Base-by-base conservation (phyloP, 2,797 vertebrate genomes). In the Psittacula derbiana region DNA sequence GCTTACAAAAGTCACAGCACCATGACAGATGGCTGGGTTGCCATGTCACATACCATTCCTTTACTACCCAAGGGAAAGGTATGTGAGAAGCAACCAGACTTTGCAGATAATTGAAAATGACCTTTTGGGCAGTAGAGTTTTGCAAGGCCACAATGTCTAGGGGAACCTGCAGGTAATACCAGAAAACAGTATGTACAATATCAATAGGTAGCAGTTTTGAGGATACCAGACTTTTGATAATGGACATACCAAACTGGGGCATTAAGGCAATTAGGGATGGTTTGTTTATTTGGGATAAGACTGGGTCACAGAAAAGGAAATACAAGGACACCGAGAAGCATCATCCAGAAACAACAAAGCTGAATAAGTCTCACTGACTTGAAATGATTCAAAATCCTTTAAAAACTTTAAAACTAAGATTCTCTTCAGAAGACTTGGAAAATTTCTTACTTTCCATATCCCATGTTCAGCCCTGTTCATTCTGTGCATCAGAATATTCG, bases 1-100 rank as follows among this genome's bases (percentile, higher is more conserved):
- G n/a, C 16, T 79, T 61, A 33, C 23, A 57, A 41, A 69, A 57
- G 57, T 28, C 62, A n/a, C 44, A 60, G 44, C 24, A 33, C 11
- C 2, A 1, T 0, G 0, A 86, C 55, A 43, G 10, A 8, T 40
- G 20, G 33, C 8, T 24, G 18, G 9, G 8, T 52, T 78, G 13
- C 33, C 31, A 13, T n/a, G 27, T 53, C 47, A 21, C 19, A 30
- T 12, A n/a, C 8, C 14, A 47, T 52, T 50, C 14, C 6, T 40
- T 66, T 70, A 4, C 33, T 52, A 40, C 43, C 31, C 33, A 60
- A 75, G 46, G 36, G 19, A 62, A 88, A 52, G 20, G 18, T 8
- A 8, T 8, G 49, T 24, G 28, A 64, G 41, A 80, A 86, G 21
- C 3, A 7, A 11, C 6, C 53, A 69, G 17, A 53, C 16, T 53